Base-by-base conservation (phyloP, 2,888 invertebrate species). In the Lithophane ornitopus region DNA sequence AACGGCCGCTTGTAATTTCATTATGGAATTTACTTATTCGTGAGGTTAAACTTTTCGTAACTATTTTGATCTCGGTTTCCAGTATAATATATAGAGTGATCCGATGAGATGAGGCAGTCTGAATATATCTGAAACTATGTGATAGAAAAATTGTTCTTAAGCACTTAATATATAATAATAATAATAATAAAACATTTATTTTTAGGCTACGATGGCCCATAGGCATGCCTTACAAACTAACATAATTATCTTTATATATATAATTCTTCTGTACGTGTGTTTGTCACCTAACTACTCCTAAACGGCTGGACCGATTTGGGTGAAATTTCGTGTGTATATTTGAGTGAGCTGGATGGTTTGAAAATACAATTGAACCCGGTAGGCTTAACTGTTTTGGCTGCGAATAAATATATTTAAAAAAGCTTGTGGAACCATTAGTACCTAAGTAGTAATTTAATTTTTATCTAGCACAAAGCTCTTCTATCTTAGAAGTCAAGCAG, bases 1-100 rank as follows among this genome's bases (percentile, higher is more conserved):
- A 85, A 61, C 19, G 44, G 7, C 39, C 26, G 12, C 59, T 52
- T 28, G n/a, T 66, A 67, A n/a, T 54, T 26, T 70, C 19, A 66
- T 62, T 58, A 66, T 28, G n/a, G 2, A 59, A 61, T 41, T 14
- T 34, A 41, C 34, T 39, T 54, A 56, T 3, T 28, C 16, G 16
- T 74, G 19, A 49, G 56, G 41, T 81, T 44, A 7, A 39, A 12
- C 8, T 34, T 54, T 78, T 62, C 12, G 12, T 22, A 52, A 72
- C 58, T 26, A 80, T 59, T 39, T 76, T 81, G 41, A 9, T 16
- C 6, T 70, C 14, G 14, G 39, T 69, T 34, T 28, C 26, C 16
- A 54, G 16, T 54, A 3, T 16, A 34, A 46, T 54, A n/a, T 14
- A n/a, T 1, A 9, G 6, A 19, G 12, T 11, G 19, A 52, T 39